Percentiles rank a stretch among this genome's conserved stretches.
Evolutionary conservation across 2,888 invertebrate genomes (phyloP).

Genomic region (Apodemia duryi): DNA sequence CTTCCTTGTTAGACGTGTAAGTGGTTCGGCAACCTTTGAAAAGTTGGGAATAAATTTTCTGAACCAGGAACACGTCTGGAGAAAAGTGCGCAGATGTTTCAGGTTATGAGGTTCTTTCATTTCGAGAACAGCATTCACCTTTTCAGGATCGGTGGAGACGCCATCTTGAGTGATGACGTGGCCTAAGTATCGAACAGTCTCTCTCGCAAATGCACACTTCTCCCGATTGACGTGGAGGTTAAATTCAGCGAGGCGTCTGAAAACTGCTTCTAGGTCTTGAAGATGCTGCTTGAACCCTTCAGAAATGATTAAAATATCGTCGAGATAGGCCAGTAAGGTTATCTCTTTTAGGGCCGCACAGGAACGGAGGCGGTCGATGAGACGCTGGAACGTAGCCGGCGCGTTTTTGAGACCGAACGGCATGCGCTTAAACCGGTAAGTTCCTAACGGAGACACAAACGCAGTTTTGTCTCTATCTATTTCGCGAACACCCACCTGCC

Average conservation of each 20-base stretch:
- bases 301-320: too few species aligned
- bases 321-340: too few species aligned
- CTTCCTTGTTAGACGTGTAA: slow-evolving; percentile 38
- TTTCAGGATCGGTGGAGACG: too few species aligned
- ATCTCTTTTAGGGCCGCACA: too few species aligned
- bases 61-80: slow-evolving; percentile 42
- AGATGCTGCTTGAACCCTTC: too few species aligned
- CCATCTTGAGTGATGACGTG: too few species aligned
- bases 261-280: too few species aligned
- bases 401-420: slow-evolving; percentile 38
- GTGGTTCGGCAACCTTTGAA: slow-evolving; percentile 36
- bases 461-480: slow-evolving; percentile 11
- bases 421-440: slow-evolving; percentile 40
- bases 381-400: slow-evolving; percentile 40
- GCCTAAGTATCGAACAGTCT: too few species aligned
- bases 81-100: slow-evolving; percentile 30
- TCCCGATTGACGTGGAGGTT: too few species aligned
- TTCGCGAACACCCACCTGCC: slow-evolving; percentile 34
- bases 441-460: slow-evolving; percentile 26
- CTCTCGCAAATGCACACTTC: too few species aligned
- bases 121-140: not conserved
- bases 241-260: too few species aligned
- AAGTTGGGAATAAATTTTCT: slow-evolving; percentile 36
- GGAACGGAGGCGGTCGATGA: slow-evolving; percentile 29
- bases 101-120: not conserved